Evolutionary conservation across 1,140 invertebrate genomes (phyloP).

Genomic region (Saccostrea echinata): DNA sequence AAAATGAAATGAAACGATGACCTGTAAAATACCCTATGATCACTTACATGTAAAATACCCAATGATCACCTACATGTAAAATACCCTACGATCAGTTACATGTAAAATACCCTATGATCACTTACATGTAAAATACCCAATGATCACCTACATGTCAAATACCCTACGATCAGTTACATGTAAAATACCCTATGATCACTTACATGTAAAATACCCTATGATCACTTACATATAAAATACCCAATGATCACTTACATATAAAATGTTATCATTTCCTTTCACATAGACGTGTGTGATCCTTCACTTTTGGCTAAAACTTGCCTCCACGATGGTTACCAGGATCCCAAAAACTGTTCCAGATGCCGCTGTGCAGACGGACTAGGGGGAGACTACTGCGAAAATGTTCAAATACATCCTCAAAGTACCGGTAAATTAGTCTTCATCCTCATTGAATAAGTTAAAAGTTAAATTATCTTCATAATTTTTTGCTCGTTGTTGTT

Average conservation of each 20-base stretch:
- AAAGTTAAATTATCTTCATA: too few relatives aligned
- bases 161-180: too few relatives aligned
- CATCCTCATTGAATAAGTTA: not conserved
- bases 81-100: not conserved
- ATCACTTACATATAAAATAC: too few relatives aligned
- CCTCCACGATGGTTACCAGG: conserved; percentile 76
- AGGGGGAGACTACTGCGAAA: conserved; percentile 69
- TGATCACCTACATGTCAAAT: not conserved
- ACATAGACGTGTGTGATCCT: conserved; percentile 67
- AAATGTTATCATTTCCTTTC: not conserved
- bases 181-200: too few relatives aligned
- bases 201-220: too few relatives aligned
- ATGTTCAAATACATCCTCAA: conserved; percentile 56
- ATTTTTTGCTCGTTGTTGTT: too few relatives aligned
- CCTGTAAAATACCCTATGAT: too few relatives aligned
- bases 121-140: not conserved
- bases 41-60: too few relatives aligned
- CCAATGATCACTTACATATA: not conserved
- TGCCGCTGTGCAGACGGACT: conserved; percentile 77
- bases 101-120: not conserved
- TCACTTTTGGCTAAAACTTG: conserved; percentile 60
- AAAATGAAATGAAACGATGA: not conserved
- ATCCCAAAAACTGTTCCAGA: conserved; percentile 73
- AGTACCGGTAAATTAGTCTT: conserved; percentile 48
- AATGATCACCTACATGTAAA: not conserved